Base-by-base conservation (phyloP, 2,888 invertebrate species). In the Craniophora ligustri region DNA sequence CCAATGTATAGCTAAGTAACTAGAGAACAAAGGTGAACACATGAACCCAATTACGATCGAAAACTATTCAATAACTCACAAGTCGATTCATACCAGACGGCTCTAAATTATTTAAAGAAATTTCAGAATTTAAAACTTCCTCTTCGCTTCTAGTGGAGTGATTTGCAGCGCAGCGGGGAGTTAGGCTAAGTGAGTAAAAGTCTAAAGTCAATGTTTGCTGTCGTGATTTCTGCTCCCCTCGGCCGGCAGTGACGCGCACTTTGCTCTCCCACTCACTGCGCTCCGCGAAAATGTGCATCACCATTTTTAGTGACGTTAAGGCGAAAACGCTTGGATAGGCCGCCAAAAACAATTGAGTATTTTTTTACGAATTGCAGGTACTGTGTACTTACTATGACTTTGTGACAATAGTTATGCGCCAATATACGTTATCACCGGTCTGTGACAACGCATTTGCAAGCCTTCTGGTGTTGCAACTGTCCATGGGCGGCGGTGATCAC, bases 131-230 rank as follows among this genome's bases (percentile, higher is more conserved):
- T 82, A 84, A 87, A 89, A 89, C 77, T 86, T 88, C 72, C 79
- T 80, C 79, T 70, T 76, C 81, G 80, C 75, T 84, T 76, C 76
- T 78, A 82, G 82, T 84, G 78, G 85, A 91, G 89, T 92, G 90
- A 92, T 89, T 91, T 84, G 87, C 87, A 85, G 87, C 78, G 80
- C 82, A 82, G 82, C 68, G 73, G 78, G 78, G 85, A 88, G 88
- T 89, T 87, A 85, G 85, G 76, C 84, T 91, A 89, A 92, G 91
- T 91, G 89, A 90, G 89, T 90, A 90, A 92, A 92, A 91, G 87
- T 88, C 84, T 83, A 89, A 86, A 91, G 93, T 92, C 92, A 92
- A 92, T 92, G 90, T 93, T 92, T 91, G 92, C 92, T 69, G 83
- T 83, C 90, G 89, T 92, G 92, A 93, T 92, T 92, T 91, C 83